Conservation (phyloP, 2,888 invertebrate species). For the Ditula angustiorana region DNA sequence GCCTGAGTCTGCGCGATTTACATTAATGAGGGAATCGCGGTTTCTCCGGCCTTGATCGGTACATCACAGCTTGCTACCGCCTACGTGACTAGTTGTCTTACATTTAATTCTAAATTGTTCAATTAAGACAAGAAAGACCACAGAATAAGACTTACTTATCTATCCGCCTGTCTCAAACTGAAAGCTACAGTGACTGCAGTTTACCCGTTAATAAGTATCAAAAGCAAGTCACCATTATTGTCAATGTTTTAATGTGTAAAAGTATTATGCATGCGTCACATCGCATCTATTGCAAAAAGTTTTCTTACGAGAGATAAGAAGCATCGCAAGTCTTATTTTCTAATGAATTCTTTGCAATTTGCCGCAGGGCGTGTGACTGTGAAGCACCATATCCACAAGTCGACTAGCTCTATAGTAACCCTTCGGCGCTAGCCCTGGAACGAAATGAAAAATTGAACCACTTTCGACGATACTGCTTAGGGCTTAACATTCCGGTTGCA, state of each 20-base stretch:
- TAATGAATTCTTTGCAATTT: constrained; percentile 46
- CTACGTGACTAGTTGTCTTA: constrained; percentile 63
- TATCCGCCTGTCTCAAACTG: constrained; percentile 49
- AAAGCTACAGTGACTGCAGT: constrained; percentile 40
- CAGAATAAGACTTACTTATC: constrained; percentile 51
- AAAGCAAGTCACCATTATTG: constrained; percentile 52
- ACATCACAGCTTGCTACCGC: constrained; percentile 60
- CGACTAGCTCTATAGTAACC: constrained; percentile 42
- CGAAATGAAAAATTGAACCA: constrained; percentile 71
- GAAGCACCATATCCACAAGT: constrained; percentile 34
- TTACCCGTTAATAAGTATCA: constrained; percentile 46
- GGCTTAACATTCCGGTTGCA: constrained; percentile 65
- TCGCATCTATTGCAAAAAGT: constrained; percentile 31
- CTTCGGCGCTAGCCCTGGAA: constrained; percentile 42
- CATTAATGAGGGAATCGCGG: constrained; percentile 76
- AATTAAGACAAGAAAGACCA: constrained; percentile 60
- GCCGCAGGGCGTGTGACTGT: constrained; percentile 42
- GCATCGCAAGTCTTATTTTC: constrained; percentile 31
- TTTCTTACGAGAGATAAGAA: constrained; percentile 37
- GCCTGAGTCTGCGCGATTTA: constrained; percentile 65
- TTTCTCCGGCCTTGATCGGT: constrained; percentile 72
- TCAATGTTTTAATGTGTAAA: constrained; percentile 47
- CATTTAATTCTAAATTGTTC: constrained; percentile 62
- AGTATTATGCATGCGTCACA: constrained; percentile 19
- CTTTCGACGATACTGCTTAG: constrained; percentile 67